A percentile compares a stretch with the other conserved stretches of the same genome.
Conservation (phyloP, 2,888 invertebrate species). For the Drosophila demipolita region DNA sequence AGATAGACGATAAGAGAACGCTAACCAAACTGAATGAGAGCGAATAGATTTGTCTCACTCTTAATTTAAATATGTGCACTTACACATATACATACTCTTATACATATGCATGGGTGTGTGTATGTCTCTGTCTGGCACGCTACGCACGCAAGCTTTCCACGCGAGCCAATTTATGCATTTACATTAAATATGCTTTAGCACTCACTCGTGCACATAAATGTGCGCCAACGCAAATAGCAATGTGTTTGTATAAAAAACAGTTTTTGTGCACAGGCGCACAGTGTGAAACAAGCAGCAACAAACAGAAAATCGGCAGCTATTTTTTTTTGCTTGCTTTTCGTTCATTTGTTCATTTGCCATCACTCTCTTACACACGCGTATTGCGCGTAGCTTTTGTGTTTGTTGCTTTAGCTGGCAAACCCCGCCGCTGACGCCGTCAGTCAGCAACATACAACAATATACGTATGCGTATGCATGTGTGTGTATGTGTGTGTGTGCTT, state of each 20-base stretch:
- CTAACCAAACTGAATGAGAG: not conserved
- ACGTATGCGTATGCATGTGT: not conserved
- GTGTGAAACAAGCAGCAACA: constrained; percentile 41
- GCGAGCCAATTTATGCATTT: not conserved
- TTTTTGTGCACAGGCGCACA: constrained; percentile 82
- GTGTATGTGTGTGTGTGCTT: not conserved
- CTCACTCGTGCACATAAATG: constrained; percentile 20
- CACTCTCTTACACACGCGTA: constrained; percentile 2
- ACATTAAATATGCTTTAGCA: not conserved
- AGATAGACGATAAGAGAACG: not conserved
- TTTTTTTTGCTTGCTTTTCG: not conserved
- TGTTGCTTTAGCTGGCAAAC: constrained; percentile 33
- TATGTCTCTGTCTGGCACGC: not conserved
- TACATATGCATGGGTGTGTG: not conserved
- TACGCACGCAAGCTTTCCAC: not conserved
- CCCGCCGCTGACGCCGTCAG: constrained; percentile 37
- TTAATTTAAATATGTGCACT: not conserved
- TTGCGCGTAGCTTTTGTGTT: constrained; percentile 30
- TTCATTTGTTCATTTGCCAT: not conserved
- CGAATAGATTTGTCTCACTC: constrained; percentile 1
- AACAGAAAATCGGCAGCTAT: not conserved
- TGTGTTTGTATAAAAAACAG: constrained; percentile 85
- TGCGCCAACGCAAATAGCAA: constrained; percentile 76
- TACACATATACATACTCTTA: not conserved
- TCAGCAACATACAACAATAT: constrained; percentile 4